Percentiles rank a stretch among this genome's conserved stretches.
Evolutionary conservation across 2,888 invertebrate genomes (phyloP).

Genomic region (Metallyticus violacea): DNA sequence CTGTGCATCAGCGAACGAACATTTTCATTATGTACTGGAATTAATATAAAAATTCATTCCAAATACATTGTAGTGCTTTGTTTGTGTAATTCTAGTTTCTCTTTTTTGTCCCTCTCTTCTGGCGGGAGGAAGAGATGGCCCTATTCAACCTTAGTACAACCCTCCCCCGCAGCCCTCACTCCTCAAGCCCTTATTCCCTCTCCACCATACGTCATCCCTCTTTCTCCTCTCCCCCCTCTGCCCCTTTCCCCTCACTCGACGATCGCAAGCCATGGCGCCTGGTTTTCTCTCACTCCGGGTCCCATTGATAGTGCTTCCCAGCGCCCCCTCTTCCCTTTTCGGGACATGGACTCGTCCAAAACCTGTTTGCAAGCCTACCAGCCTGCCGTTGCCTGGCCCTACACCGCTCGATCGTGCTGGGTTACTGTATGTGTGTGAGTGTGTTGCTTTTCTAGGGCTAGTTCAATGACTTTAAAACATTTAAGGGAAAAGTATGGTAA

Average conservation of each 20-base stretch:
- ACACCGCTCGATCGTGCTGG: constrained; percentile 20
- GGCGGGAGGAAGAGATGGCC: constrained; percentile 11
- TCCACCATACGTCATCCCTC: background rate
- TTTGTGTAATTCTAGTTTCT: background rate
- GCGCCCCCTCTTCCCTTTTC: constrained; percentile 21
- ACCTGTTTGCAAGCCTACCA: constrained; percentile 32
- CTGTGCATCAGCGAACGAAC: background rate
- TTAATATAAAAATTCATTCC: background rate
- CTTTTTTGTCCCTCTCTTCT: background rate
- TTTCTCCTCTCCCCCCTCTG: background rate
- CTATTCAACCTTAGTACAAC: constrained; percentile 11
- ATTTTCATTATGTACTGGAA: background rate
- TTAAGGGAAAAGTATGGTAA: constrained; percentile 25
- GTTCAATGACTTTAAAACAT: constrained; percentile 34
- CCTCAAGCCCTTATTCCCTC: background rate
- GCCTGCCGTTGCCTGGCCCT: constrained; percentile 14
- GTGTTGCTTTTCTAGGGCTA: constrained; percentile 29
- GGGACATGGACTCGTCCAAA: constrained; percentile 31
- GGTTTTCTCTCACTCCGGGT: constrained; percentile 8
- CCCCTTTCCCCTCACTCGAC: background rate
- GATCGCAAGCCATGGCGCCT: background rate
- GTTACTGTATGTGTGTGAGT: constrained; percentile 24
- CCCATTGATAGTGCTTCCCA: constrained; percentile 28
- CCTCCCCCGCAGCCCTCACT: background rate
- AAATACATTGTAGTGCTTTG: constrained; percentile 4